Conservation (phyloP, 2,888 invertebrate genomes). For the Perizoma affinitatum region DNA sequence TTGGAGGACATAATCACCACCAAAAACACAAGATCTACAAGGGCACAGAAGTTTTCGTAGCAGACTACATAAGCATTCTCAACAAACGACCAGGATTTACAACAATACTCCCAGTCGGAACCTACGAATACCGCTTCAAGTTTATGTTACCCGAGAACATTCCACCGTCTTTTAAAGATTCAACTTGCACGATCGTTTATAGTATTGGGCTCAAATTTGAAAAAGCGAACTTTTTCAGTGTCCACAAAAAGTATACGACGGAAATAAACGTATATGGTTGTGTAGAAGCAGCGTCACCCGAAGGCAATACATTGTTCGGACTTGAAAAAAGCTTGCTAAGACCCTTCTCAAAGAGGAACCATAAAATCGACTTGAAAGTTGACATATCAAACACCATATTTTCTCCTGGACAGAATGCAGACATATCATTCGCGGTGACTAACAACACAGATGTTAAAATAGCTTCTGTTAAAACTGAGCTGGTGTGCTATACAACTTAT, state of each 20-base stretch:
- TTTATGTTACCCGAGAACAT: constrained; percentile 41
- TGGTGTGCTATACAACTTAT: constrained; percentile 33
- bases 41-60: constrained; percentile 40
- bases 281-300: constrained; percentile 24
- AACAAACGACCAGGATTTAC: constrained; percentile 19
- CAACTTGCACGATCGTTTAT: constrained; percentile 36
- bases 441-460: constrained; percentile 38
- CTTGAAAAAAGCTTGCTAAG: constrained; percentile 38
- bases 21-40: constrained; percentile 14
- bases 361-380: constrained; percentile 34
- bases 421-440: constrained; percentile 28
- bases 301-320: constrained; percentile 32
- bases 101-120: constrained; percentile 22
- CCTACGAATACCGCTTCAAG: constrained; percentile 34
- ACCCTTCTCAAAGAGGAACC: constrained; percentile 36
- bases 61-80: constrained; percentile 26
- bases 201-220: constrained; percentile 35
- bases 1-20: not conserved
- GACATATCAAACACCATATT: constrained; percentile 32
- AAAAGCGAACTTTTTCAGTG: constrained; percentile 36
- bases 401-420: constrained; percentile 29
- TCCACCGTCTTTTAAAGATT: constrained; percentile 41
- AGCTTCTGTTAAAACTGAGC: constrained; percentile 34
- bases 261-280: constrained; percentile 37
- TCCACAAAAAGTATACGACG: constrained; percentile 31